Evolutionary conservation across 2,888 invertebrate species (phyloP).

Genomic region (Dorcus hopei): DNA sequence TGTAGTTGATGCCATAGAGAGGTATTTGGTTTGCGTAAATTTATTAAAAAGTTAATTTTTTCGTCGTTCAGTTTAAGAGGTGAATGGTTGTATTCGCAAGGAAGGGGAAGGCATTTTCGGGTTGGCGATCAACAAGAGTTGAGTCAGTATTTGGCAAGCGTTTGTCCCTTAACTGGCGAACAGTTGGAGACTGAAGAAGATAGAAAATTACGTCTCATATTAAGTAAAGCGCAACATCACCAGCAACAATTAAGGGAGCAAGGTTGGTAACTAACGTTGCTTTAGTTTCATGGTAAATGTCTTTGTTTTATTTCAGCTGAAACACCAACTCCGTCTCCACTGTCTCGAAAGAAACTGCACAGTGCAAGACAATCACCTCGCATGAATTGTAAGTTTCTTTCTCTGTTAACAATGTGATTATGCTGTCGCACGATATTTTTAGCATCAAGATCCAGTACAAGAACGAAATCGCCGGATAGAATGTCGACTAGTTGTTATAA

Average conservation of each 20-base stretch:
- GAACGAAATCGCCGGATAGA: slow-evolving; percentile 66
- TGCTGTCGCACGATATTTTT: background rate
- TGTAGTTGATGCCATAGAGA: slow-evolving; percentile 86
- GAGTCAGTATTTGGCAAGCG: slow-evolving; percentile 77
- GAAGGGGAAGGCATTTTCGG: slow-evolving; percentile 83
- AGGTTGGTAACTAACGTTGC: slow-evolving; percentile 23
- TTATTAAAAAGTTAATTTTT: background rate
- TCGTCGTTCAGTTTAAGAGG: slow-evolving; percentile 71
- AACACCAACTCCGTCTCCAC: slow-evolving; percentile 50
- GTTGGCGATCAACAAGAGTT: slow-evolving; percentile 80
- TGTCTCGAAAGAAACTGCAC: slow-evolving; percentile 51
- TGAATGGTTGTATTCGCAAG: slow-evolving; percentile 95
- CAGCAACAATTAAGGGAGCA: slow-evolving; percentile 79
- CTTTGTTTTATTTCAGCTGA: slow-evolving; percentile 25
- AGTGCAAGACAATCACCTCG: slow-evolving; percentile 51
- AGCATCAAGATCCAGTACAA: slow-evolving; percentile 49
- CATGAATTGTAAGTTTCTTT: slow-evolving; percentile 46
- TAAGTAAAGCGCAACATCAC: slow-evolving; percentile 88
- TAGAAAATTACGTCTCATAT: slow-evolving; percentile 77
- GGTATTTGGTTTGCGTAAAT: slow-evolving; percentile 53
- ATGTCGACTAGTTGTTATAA: slow-evolving; percentile 70
- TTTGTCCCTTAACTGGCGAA: slow-evolving; percentile 82
- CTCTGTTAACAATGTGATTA: slow-evolving; percentile 4
- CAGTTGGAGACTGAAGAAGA: slow-evolving; percentile 82
- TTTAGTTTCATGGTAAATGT: background rate